Percentiles rank a stretch among this genome's conserved stretches.
Evolutionary conservation across 1,140 invertebrate species (phyloP).

Genomic region (Nymphalis io): DNA sequence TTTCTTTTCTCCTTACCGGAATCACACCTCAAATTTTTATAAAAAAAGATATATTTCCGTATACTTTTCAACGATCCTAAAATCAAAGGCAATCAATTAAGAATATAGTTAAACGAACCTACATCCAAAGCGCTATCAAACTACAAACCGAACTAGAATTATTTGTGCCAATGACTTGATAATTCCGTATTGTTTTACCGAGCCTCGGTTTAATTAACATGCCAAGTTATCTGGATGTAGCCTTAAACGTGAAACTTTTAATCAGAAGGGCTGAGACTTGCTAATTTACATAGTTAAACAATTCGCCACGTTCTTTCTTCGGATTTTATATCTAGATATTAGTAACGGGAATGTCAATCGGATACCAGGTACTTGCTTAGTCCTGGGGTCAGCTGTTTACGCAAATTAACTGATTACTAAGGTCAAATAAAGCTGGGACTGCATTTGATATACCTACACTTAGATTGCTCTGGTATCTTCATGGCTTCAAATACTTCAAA

Average conservation of each 20-base stretch:
- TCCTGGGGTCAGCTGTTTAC: slow-evolving; percentile 28
- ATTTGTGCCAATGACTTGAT: slow-evolving; percentile 33
- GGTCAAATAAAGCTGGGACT: background rate
- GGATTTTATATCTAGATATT: slow-evolving; percentile 47
- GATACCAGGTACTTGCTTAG: slow-evolving; percentile 20
- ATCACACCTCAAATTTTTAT: no score
- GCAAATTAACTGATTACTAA: slow-evolving; percentile 22
- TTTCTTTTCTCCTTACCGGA: no score
- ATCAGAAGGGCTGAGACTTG: slow-evolving; percentile 42
- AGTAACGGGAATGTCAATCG: slow-evolving; percentile 40
- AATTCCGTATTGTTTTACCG: slow-evolving; percentile 42
- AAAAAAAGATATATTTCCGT: no score
- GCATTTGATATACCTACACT: background rate
- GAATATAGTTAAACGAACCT: slow-evolving; percentile 7
- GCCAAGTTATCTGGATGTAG: slow-evolving; percentile 51
- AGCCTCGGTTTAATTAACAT: slow-evolving; percentile 60
- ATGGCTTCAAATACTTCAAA: no score
- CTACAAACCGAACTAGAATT: slow-evolving; percentile 18
- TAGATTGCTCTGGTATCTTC: background rate
- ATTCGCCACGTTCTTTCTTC: slow-evolving; percentile 66
- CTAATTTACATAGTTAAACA: slow-evolving; percentile 73
- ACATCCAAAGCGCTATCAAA: slow-evolving; percentile 11
- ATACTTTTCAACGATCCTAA: background rate
- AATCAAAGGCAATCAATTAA: background rate
- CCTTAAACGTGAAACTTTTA: slow-evolving; percentile 58